Evolutionary conservation across 2,113 vertebrate species (phyloP).

Genomic region (Proterorhinus semilunaris): DNA sequence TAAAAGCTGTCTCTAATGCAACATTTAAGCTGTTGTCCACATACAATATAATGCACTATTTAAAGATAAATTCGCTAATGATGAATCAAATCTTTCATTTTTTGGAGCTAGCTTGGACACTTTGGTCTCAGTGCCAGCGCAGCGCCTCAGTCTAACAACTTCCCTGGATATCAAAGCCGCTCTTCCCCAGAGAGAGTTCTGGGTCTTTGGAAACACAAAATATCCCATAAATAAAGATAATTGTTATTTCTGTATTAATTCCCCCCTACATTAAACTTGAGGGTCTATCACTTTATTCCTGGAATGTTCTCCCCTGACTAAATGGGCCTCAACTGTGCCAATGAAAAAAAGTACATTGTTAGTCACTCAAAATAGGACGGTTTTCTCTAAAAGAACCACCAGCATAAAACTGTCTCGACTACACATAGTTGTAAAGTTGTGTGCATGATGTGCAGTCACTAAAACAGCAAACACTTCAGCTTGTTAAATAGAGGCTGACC

Average conservation of each 20-base stretch:
- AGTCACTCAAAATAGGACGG: too few relatives aligned
- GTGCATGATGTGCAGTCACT: too few relatives aligned
- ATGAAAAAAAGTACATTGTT: too few relatives aligned
- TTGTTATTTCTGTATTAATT: slow-evolving; percentile 11
- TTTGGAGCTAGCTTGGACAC: slow-evolving; percentile 9
- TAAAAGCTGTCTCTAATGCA: background rate
- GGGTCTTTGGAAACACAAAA: slow-evolving; percentile 16
- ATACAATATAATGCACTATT: slow-evolving; percentile 8
- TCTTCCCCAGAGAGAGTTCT: slow-evolving; percentile 5
- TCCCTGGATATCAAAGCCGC: slow-evolving; percentile 27
- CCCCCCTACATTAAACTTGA: slow-evolving; percentile 35
- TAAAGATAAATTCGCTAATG: background rate
- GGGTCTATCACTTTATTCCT: too few relatives aligned
- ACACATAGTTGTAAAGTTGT: too few relatives aligned
- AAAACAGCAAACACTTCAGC: too few relatives aligned
- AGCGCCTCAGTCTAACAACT: background rate
- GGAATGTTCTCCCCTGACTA: too few relatives aligned
- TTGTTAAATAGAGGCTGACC: too few relatives aligned
- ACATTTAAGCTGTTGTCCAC: background rate
- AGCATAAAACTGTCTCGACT: too few relatives aligned
- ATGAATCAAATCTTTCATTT: background rate
- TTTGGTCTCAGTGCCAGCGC: slow-evolving; percentile 25
- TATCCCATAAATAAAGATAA: slow-evolving; percentile 17
- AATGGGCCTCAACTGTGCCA: too few relatives aligned
- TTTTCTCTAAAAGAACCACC: too few relatives aligned